These are phyloP conservation scores for Pseudochirops corinnae DNA, from an alignment of 2,797 vertebrate genomes.

Conservation along the genomic window DNA sequence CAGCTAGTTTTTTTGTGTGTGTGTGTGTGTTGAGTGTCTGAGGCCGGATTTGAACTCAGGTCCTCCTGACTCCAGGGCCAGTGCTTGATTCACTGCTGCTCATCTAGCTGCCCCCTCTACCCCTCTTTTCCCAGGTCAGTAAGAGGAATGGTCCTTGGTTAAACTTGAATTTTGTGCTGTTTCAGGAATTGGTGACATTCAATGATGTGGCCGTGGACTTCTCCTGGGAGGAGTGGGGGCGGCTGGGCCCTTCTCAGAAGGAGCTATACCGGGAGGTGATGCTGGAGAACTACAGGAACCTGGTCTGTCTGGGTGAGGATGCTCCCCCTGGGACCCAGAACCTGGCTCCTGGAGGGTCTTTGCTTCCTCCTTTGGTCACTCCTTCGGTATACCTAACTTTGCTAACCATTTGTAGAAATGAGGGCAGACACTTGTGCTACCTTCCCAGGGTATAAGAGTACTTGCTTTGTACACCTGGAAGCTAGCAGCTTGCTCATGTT, in stretches of 20 bases:
- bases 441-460: neutral
- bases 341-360: neutral
- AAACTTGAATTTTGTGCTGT: neutral
- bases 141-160: neutral
- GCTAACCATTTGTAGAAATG: neutral
- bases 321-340: neutral
- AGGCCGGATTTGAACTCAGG: too few species aligned
- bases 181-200: neutral
- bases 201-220: neutral
- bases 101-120: too few species aligned
- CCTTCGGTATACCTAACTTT: neutral
- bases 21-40: too few species aligned
- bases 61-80: too few species aligned
- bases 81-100: too few species aligned
- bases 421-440: neutral
- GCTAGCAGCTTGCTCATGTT: neutral
- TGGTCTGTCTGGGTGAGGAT: neutral
- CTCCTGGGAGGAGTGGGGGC: neutral
- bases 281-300: neutral
- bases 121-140: neutral
- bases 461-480: neutral
- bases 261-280: neutral
- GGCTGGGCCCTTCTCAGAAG: neutral
- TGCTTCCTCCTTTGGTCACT: neutral
- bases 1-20: too few species aligned